Evolutionary conservation across 2,888 invertebrate genomes (phyloP), one percentile per base, ranked within the genome.

Genomic region (Hypercompe scribonia): DNA sequence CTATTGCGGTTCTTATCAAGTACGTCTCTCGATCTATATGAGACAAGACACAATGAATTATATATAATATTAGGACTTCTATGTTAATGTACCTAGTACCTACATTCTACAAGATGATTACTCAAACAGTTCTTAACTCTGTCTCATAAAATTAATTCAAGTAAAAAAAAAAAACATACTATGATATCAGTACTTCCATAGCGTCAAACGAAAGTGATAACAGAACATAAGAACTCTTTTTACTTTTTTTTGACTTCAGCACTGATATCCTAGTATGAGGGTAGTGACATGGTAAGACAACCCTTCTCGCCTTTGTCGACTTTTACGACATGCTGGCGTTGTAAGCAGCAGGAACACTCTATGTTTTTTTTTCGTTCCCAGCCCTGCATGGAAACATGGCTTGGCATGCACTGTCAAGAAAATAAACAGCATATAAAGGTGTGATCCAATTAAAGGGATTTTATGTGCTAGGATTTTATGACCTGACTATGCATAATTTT

Each of bases 361-460:
- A 67, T 31, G 50, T 65, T 65, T 65, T 65, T 64, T 33, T 46
- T 67, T 50, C 33, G 42, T 67, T 67, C 67, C 50, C 67, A 50
- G 67, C 18, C 67, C 50, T 31, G 50, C 67, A n/a, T 50, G 66
- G 66, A 31, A 46, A 67, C 21, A 42, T 58, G 42, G 21, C 66
- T 18, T 21, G 31, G 31, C 46, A 66, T 46, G 31, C 28, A 66
- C 42, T 66, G 18, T n/a, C 18, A 31, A 18, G 10, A 66, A 24
- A 65, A 65, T 5, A n/a, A n/a, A 13, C n/a, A 50, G 24, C 0
- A 24, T 24, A 10, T 24, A 10, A 50, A 24, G 7, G 24, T 24
- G 50, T 50, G 50, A 10, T 1, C 24, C 7, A 50, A 50, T 24
- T 50, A 8, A 7, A 5, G 24, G 21, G 24, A 5, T 18, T 18